Percentiles rank a stretch among this genome's conserved stretches.
Conservation (phyloP, 2,113 vertebrate species). For the Notarius quadriscutis region DNA sequence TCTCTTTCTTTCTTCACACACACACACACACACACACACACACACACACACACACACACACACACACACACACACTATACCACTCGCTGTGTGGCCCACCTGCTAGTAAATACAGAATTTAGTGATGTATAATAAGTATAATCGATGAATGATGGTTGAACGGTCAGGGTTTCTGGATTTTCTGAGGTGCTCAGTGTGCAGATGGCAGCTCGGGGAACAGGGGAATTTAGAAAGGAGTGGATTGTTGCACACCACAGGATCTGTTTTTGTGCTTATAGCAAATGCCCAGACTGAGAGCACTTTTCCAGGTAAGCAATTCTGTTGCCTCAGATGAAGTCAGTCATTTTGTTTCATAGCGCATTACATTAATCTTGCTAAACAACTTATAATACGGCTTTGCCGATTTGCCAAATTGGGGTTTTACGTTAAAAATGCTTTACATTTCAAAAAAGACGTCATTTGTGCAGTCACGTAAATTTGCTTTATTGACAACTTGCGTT, state of each 20-base stretch:
- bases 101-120: slow-evolving; percentile 45
- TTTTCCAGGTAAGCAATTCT: slow-evolving; percentile 31
- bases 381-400: neutral
- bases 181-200: slow-evolving; percentile 45
- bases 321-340: slow-evolving; percentile 26
- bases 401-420: neutral
- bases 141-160: slow-evolving; percentile 52
- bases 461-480: neutral
- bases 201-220: slow-evolving; percentile 41
- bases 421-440: neutral
- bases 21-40: slow-evolving; percentile 9
- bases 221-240: slow-evolving; percentile 37
- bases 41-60: slow-evolving; percentile 7
- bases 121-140: slow-evolving; percentile 53
- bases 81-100: slow-evolving; percentile 25
- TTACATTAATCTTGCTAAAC: slow-evolving; percentile 7
- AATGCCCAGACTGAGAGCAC: slow-evolving; percentile 23
- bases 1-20: neutral
- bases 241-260: slow-evolving; percentile 34
- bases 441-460: neutral
- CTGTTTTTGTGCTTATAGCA: slow-evolving; percentile 41
- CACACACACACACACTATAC: neutral
- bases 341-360: slow-evolving; percentile 25
- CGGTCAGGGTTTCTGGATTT: slow-evolving; percentile 38
- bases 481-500: neutral